These are phyloP conservation scores for Nomada fucata DNA, from an alignment of 2,888 invertebrate genomes.

Conservation along the genomic window DNA sequence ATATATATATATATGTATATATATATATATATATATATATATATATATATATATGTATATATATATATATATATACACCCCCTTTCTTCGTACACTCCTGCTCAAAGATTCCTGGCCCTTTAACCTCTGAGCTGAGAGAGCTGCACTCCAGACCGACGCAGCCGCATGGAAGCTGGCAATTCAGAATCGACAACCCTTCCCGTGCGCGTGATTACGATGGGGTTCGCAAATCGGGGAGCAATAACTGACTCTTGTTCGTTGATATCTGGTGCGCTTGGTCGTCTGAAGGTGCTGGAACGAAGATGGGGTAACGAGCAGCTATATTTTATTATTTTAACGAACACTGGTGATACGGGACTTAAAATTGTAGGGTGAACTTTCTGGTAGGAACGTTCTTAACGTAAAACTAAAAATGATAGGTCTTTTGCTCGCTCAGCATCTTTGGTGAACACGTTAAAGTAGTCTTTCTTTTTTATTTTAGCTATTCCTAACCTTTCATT, in stretches of 20 bases:
- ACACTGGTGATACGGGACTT: too few species aligned
- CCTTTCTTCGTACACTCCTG: constrained; percentile 7
- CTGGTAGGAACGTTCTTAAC: too few species aligned
- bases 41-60: too few species aligned
- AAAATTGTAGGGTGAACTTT: too few species aligned
- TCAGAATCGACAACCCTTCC: constrained; percentile 48
- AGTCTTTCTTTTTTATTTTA: too few species aligned
- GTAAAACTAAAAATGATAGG: too few species aligned
- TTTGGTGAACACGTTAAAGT: too few species aligned
- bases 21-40: too few species aligned
- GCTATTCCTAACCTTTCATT: too few species aligned
- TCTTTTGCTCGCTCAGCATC: too few species aligned
- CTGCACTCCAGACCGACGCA: constrained; percentile 55
- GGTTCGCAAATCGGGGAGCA: constrained; percentile 53
- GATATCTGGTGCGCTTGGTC: constrained; percentile 20
- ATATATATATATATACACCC: constrained; percentile 25
- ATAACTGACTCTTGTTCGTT: constrained; percentile 55
- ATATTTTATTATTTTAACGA: neutral
- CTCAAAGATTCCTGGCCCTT: constrained; percentile 60
- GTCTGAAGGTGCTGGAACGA: constrained; percentile 2
- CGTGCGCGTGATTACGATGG: constrained; percentile 25
- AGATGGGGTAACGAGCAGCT: neutral
- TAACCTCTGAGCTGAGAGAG: constrained; percentile 49
- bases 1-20: neutral
- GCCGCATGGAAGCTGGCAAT: constrained; percentile 52